A percentile compares a stretch with the other conserved stretches of the same genome.
phyloP scores from a whole-genome alignment of 2,888 invertebrate genomes.

The Steromphala cineraria region DNA sequence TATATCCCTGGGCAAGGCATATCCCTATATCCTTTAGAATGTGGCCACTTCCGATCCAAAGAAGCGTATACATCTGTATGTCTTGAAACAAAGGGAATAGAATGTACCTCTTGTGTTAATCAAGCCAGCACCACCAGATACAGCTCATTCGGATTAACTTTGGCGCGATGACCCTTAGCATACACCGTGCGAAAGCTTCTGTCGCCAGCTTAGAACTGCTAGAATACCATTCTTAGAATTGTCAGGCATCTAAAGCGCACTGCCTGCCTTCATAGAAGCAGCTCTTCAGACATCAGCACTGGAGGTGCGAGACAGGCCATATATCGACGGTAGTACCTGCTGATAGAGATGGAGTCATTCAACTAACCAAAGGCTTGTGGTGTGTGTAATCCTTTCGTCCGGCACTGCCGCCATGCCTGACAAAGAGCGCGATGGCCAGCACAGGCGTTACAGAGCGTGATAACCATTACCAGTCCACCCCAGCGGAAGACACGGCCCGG shows the following conservation, averaged over 20 bases:
- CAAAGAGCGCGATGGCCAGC: not conserved
- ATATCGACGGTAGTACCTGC: not conserved
- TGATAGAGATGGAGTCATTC: not conserved
- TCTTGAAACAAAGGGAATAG: conserved; percentile 12
- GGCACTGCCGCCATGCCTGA: not conserved
- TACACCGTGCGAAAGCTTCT: not conserved
- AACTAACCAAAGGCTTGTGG: not conserved
- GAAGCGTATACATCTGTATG: conserved; percentile 20
- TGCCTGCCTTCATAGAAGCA: not conserved
- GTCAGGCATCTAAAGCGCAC: not conserved
- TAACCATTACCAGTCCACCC: conserved; percentile 1
- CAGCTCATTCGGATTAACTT: not conserved
- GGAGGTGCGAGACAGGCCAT: not conserved
- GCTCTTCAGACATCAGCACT: not conserved
- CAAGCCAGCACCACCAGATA: not conserved
- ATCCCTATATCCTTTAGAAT: conserved; percentile 14
- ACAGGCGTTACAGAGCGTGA: not conserved
- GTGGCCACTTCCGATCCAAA: conserved; percentile 18
- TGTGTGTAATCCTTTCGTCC: not conserved
- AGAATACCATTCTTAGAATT: not conserved
- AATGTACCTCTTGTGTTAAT: not conserved
- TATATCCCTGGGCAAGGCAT: not conserved
- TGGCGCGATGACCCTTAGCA: not conserved
- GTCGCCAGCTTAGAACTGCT: conserved; percentile 1
- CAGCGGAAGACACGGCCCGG: conserved; percentile 17